phyloP scores from a whole-genome alignment of 2,113 vertebrate genomes.

The Narcine bancroftii region DNA sequence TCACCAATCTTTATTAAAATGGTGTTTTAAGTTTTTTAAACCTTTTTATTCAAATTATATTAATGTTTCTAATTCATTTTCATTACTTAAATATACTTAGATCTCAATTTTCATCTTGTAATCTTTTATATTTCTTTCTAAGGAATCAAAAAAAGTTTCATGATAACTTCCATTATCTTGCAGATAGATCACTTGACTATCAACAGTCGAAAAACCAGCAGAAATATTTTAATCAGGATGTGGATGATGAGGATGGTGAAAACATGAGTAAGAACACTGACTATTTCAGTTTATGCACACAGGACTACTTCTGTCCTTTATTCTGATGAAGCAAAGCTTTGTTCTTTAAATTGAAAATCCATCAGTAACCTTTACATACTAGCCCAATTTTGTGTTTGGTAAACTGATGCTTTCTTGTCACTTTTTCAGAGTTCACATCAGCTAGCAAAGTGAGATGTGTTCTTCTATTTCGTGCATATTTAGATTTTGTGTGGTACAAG shows the following conservation, averaged over 20 bases:
- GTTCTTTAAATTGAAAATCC: neutral
- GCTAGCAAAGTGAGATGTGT: neutral
- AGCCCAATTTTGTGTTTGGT: neutral
- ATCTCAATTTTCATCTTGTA: no score
- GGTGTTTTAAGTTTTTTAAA: no score
- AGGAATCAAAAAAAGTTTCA: neutral
- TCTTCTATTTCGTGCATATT: neutral
- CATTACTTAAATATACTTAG: neutral
- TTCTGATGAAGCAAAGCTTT: neutral
- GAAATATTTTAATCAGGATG: slow-evolving; percentile 72
- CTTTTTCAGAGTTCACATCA: neutral
- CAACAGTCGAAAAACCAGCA: slow-evolving; percentile 61
- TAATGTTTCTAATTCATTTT: neutral
- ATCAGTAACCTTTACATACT: neutral
- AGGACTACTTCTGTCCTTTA: neutral
- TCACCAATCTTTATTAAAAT: no score
- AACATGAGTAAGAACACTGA: slow-evolving; percentile 87
- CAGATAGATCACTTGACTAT: slow-evolving; percentile 63
- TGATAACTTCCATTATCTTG: slow-evolving; percentile 47
- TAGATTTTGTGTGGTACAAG: neutral
- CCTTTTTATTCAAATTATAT: no score
- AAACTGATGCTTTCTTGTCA: no score
- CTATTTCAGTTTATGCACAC: neutral
- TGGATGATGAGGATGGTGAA: slow-evolving; percentile 91
- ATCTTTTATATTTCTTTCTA: no score